A percentile compares a stretch with the other conserved stretches of the same genome.
Conservation (phyloP, 2,888 invertebrate genomes). For the Bedellia somnulentella region DNA sequence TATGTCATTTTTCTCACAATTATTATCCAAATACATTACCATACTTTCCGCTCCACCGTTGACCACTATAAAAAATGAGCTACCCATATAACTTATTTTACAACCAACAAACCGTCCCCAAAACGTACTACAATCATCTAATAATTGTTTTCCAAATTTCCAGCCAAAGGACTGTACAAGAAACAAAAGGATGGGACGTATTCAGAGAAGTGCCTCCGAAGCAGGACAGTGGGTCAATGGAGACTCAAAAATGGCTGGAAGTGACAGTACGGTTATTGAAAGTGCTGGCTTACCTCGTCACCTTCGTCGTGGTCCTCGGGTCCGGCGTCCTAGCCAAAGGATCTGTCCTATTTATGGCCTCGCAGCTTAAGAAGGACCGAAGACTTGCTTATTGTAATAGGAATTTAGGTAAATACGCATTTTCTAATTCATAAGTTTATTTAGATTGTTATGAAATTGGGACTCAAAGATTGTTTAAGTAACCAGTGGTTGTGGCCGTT, state of each 20-base stretch:
- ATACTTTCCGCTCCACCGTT: no score
- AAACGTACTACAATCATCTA: no score
- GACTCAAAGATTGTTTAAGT: conserved; percentile 2
- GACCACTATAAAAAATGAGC: no score
- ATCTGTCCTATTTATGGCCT: conserved; percentile 88
- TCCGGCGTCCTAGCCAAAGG: conserved; percentile 89
- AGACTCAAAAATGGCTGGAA: conserved; percentile 84
- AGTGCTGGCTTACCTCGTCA: conserved; percentile 80
- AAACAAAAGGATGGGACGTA: conserved; percentile 96
- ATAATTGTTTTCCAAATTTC: conserved; percentile 21
- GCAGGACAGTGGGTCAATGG: conserved; percentile 86
- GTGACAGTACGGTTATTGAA: conserved; percentile 83
- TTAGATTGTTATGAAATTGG: conserved; percentile 8
- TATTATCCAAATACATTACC: no score
- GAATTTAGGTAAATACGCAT: conserved; percentile 75
- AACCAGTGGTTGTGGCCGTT: no score
- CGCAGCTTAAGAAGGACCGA: conserved; percentile 79
- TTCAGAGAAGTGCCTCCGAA: conserved; percentile 90
- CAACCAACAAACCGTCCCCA: no score
- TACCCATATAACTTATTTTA: no score
- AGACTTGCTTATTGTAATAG: conserved; percentile 81
- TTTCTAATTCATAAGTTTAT: no score
- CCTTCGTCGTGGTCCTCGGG: conserved; percentile 81
- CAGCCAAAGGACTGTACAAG: conserved; percentile 81
- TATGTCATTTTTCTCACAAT: no score